Conservation (phyloP, 2,888 invertebrate species). For the Brenthis ino region DNA sequence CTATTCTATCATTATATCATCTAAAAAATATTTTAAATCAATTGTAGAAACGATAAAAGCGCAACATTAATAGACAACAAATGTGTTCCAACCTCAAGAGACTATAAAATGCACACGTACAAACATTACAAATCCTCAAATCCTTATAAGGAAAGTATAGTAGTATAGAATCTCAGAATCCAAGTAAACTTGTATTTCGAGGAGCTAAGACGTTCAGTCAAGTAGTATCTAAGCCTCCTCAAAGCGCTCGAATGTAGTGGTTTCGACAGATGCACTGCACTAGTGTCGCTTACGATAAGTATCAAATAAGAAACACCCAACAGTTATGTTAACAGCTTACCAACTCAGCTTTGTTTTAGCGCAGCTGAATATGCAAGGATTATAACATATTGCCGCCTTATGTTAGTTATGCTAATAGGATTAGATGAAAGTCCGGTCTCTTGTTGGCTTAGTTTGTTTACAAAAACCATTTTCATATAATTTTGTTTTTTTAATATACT, state of each 20-base stretch:
- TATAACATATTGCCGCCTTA: slow-evolving; percentile 6
- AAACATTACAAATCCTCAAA: not conserved
- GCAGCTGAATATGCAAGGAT: slow-evolving; percentile 2
- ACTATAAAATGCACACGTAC: not conserved
- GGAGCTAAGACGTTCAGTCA: slow-evolving; percentile 21
- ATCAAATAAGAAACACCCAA: slow-evolving; percentile 18
- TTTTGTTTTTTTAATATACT: not conserved
- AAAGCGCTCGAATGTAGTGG: slow-evolving; percentile 25
- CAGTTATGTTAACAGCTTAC: slow-evolving; percentile 18
- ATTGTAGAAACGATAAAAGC: too few species aligned
- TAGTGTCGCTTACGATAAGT: slow-evolving; percentile 24
- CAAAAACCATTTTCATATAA: not conserved
- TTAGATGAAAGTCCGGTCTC: slow-evolving; percentile 1
- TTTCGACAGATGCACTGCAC: slow-evolving; percentile 29
- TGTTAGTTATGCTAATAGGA: slow-evolving; percentile 11
- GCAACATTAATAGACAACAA: too few species aligned
- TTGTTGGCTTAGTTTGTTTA: not conserved
- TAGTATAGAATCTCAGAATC: slow-evolving; percentile 12
- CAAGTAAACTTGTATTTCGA: slow-evolving; percentile 19
- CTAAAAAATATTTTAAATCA: not conserved
- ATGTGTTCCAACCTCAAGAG: too few species aligned
- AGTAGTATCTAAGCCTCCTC: slow-evolving; percentile 26
- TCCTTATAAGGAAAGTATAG: not conserved
- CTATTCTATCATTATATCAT: not conserved
- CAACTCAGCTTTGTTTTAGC: not conserved